Percentiles rank a stretch among this genome's conserved stretches.
Conservation (phyloP, 2,888 invertebrate species). For the Drosophila phalerata region DNA sequence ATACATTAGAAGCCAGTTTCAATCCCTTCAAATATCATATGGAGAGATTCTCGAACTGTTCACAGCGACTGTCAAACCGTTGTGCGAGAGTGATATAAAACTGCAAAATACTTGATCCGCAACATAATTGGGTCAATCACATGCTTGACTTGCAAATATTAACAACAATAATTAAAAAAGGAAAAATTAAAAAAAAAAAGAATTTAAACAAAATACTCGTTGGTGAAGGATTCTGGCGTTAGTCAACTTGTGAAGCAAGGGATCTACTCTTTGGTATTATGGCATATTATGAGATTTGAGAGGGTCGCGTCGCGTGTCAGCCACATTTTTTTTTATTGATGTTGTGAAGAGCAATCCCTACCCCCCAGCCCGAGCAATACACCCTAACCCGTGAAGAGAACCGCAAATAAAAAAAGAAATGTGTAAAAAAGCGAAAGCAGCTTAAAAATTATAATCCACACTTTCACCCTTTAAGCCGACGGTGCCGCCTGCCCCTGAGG, state of each 20-base stretch:
- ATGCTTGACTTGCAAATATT: conserved; percentile 67
- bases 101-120: neutral
- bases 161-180: conserved; percentile 51
- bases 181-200: conserved; percentile 20
- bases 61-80: conserved; percentile 2
- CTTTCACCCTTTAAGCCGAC: conserved; percentile 73
- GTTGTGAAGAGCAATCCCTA: conserved; percentile 47
- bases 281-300: conserved; percentile 56
- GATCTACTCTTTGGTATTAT: conserved; percentile 52
- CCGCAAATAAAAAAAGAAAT: conserved; percentile 61
- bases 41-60: neutral
- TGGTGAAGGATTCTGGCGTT: conserved; percentile 28
- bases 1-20: neutral
- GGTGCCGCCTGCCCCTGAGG: conserved; percentile 20
- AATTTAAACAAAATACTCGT: conserved; percentile 57
- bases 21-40: neutral
- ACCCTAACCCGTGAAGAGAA: conserved; percentile 54
- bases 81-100: neutral
- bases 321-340: conserved; percentile 49
- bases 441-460: conserved; percentile 80
- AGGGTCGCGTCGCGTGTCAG: conserved; percentile 74
- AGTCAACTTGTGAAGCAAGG: conserved; percentile 43
- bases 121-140: conserved; percentile 60
- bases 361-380: conserved; percentile 36
- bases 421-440: conserved; percentile 71